Percentiles rank a stretch among this genome's conserved stretches.
These are phyloP conservation scores for Pelmatolapia mariae DNA, from an alignment of 2,113 vertebrate species.

Conservation along the genomic window DNA sequence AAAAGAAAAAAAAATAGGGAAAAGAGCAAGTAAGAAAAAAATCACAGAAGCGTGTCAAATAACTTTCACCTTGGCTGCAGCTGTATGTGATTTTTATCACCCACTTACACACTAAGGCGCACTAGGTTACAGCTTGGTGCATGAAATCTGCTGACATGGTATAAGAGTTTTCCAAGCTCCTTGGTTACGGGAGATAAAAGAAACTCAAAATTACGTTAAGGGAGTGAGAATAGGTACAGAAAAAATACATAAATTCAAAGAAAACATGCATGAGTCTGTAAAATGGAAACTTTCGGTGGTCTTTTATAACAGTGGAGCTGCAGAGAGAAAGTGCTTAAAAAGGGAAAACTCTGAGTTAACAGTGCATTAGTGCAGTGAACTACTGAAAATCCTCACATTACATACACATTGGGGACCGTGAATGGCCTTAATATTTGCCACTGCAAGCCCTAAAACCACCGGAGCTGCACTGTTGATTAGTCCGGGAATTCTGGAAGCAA, in stretches of 20 bases:
- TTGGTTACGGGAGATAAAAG: neutral
- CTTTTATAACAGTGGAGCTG: neutral
- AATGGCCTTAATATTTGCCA: neutral
- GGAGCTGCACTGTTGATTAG: neutral
- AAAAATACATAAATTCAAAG: neutral
- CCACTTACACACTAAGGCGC: neutral
- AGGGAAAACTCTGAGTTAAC: neutral
- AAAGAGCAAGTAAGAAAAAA: neutral
- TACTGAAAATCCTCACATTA: neutral
- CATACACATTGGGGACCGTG: neutral
- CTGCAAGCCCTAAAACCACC: neutral
- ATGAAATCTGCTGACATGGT: neutral
- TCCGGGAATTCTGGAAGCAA: neutral
- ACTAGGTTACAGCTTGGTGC: neutral
- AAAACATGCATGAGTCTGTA: neutral
- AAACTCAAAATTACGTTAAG: neutral
- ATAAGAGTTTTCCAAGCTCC: neutral
- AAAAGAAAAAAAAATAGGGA: neutral
- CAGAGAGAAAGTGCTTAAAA: neutral
- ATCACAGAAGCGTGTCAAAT: conserved; percentile 19
- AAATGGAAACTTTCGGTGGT: neutral
- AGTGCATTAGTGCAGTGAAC: neutral
- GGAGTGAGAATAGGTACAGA: neutral
- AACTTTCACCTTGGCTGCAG: conserved; percentile 1
- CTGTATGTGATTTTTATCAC: conserved; percentile 21